Evolutionary conservation across 2,888 invertebrate species (phyloP), one percentile per base, ranked within the genome.

Genomic region (Eilema caniola): DNA sequence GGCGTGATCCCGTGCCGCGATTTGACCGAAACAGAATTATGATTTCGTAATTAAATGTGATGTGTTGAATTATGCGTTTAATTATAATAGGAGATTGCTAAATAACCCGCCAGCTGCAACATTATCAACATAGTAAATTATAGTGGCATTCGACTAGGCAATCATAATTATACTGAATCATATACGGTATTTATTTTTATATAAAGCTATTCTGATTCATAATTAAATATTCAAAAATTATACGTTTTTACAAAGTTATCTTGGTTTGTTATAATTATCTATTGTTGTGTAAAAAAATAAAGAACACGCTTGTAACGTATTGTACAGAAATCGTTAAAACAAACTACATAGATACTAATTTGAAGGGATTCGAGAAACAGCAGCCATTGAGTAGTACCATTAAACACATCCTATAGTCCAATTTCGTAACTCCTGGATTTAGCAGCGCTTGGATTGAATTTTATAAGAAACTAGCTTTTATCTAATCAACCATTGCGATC

Each of bases 11-110:
- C 67, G 66, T 60, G 70, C 73, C 73, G 71, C 57, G 73, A 65
- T 80, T 61, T 79, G 80, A 78, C 78, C 72, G 62, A 71, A 74
- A 74, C 66, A 59, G 37, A 71, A 74, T 71, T 75, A 77, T 66
- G 72, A 73, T 82, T 80, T 70, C 71, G 77, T 75, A 80, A 81
- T 80, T 80, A 77, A 82, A 63, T 75, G 65, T 76, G 76, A 76
- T 81, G 76, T 72, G 65, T 76, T 73, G 66, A 71, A 76, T 76
- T 66, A 66, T 64, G 24, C 56, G 66, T 70, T 70, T 56, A 62
- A 66, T 76, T 71, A 23, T 37, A 69, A 63, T 68, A 71, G 71
- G 67, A 75, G 72, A 75, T 77, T 72, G 72, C 47, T 56, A 62
- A 67, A 67, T 69, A n/a, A 28, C 47, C 53, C 4, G n/a, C 47